Evolutionary conservation across 2,113 vertebrate genomes (phyloP).

Genomic region (Microtus montanus): DNA sequence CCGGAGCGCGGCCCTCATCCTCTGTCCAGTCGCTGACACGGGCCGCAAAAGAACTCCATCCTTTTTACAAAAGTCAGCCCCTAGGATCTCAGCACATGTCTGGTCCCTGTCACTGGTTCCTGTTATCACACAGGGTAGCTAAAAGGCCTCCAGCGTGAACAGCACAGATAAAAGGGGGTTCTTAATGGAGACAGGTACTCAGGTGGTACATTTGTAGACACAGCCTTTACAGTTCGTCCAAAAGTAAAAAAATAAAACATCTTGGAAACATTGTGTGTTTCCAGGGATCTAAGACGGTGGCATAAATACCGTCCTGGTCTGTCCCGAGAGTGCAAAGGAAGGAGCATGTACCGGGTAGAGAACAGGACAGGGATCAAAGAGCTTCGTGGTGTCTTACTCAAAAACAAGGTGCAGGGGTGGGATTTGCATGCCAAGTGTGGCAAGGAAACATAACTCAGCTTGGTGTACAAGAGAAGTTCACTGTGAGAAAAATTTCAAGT

Average conservation of each 20-base stretch:
- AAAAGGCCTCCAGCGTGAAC: not conserved
- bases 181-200: not conserved
- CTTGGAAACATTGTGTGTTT: not conserved
- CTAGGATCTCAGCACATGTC: not conserved
- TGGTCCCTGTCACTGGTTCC: not conserved
- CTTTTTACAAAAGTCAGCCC: not conserved
- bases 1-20: not conserved
- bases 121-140: not conserved
- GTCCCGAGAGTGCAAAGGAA: not conserved
- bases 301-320: not conserved
- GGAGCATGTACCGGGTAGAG: constrained; percentile 1
- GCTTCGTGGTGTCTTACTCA: constrained; percentile 6
- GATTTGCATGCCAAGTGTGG: not conserved
- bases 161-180: not conserved
- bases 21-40: not conserved
- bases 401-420: constrained; percentile 44
- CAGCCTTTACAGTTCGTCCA: not conserved
- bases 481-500: not conserved
- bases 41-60: not conserved
- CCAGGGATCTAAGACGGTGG: not conserved
- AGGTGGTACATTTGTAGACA: not conserved
- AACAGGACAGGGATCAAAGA: constrained; percentile 45
- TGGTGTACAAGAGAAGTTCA: constrained; percentile 2
- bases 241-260: not conserved
- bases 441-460: not conserved